Evolutionary conservation across 2,797 vertebrate species (phyloP), one percentile per base, ranked within the genome.

Genomic region (Semotilus atromaculatus): DNA sequence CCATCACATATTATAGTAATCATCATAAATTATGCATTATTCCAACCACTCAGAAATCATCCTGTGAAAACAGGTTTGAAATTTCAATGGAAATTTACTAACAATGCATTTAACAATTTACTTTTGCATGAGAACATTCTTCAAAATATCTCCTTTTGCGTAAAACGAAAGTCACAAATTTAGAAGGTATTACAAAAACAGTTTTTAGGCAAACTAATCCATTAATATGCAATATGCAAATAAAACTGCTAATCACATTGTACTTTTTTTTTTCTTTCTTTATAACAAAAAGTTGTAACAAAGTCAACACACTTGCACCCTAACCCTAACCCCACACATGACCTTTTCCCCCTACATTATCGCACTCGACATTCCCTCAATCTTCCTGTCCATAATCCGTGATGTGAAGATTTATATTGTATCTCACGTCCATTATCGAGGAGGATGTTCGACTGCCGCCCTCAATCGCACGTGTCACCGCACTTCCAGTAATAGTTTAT

Each of bases 401-500:
- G 70, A 72, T 73, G 29, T 11, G 8, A 31, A 31, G 1, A 73
- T 53, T 53, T 26, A 26, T 36, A 70, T 13, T 13, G 79, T 5
- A 53, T 64, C 67, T 71, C 66, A 23, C 40, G 55, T 55, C 34
- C 77, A 55, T 84, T 83, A 84, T 58, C 38, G 34, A n/a, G 23
- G 67, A 85, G 51, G 53, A 71, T 38, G 26, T 80, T 34, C 86
- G 68, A 60, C 21, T 82, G 85, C 89, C 82, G 89, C 75, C 86
- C 55, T 36, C 40, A 18, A 43, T 31, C 38, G 40, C 85, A 79
- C 86, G 23, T 34, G 45, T 45, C 77, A 26, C 60, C 85, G 86
- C 86, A 29, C 48, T 64, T 88, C 26, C 36, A 43, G 83, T 82
- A 82, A 83, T 87, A 89, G 83, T 92, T 95, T 93, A 95, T 51